Percentiles rank a stretch among this genome's conserved stretches.
These are phyloP conservation scores for Drosophila subquinaria DNA, from an alignment of 2,888 invertebrate genomes.

Conservation along the genomic window DNA sequence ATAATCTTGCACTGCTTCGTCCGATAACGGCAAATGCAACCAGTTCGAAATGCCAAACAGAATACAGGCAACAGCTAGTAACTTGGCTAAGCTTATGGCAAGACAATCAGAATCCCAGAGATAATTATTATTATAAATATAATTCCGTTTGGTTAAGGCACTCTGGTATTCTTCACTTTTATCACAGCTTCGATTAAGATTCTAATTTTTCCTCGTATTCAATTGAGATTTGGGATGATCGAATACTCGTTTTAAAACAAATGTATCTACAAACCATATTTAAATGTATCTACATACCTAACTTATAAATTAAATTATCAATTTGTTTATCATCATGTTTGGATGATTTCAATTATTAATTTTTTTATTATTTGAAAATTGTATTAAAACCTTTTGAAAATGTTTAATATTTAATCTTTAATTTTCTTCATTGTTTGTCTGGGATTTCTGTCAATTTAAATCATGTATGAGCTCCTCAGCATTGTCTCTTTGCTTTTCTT, in stretches of 20 bases:
- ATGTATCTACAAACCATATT: too few relatives aligned
- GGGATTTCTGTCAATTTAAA: background rate
- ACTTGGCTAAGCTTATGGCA: conserved; percentile 18
- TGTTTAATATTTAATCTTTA: background rate
- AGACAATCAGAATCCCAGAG: background rate
- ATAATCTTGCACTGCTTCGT: conserved; percentile 3
- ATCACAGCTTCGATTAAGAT: background rate
- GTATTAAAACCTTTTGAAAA: too few relatives aligned
- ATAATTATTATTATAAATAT: background rate
- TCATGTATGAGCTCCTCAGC: background rate
- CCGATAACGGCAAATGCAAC: conserved; percentile 30
- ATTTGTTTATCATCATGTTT: too few relatives aligned
- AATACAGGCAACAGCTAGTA: background rate
- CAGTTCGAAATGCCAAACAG: conserved; percentile 4
- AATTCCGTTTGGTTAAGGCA: background rate
- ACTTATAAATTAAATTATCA: too few relatives aligned
- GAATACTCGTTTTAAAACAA: too few relatives aligned
- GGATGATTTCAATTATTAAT: too few relatives aligned
- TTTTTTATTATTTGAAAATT: too few relatives aligned
- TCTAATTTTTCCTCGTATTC: background rate
- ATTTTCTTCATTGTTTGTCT: background rate
- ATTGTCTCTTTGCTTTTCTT: background rate
- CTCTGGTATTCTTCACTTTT: background rate
- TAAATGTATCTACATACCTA: too few relatives aligned
- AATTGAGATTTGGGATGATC: background rate